These are phyloP conservation scores for Cichlasoma orientale DNA, from an alignment of 2,797 vertebrate genomes.

Conservation along the genomic window DNA sequence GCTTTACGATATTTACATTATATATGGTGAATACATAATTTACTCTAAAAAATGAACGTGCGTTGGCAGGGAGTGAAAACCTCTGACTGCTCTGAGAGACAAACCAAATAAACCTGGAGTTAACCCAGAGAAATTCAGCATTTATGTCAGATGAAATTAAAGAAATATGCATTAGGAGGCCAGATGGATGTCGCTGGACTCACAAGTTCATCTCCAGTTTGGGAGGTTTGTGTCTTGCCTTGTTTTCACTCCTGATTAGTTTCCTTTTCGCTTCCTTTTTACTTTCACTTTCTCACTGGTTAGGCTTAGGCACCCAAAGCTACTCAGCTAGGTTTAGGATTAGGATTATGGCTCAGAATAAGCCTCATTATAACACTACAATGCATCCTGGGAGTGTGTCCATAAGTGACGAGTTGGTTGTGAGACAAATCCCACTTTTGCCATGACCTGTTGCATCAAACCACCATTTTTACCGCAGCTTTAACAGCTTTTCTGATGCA, in stretches of 20 bases:
- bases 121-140: background rate
- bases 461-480: no score
- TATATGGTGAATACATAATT: background rate
- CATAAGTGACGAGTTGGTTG: no score
- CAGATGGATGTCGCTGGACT: background rate
- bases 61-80: background rate
- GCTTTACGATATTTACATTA: background rate
- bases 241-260: background rate
- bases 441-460: no score
- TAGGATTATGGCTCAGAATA: background rate
- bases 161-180: background rate
- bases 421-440: no score
- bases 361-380: background rate
- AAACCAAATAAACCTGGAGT: background rate
- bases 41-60: background rate
- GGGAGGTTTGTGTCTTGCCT: background rate
- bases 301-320: background rate
- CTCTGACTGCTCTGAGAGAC: background rate
- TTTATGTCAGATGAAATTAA: background rate
- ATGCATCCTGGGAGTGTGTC: no score
- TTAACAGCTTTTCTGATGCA: no score
- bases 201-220: background rate
- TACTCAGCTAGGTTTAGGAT: background rate
- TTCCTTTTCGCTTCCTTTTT: background rate
- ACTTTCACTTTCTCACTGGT: background rate